These are phyloP conservation scores for Agrotis exclamationis DNA, from an alignment of 2,888 invertebrate genomes.

Conservation along the genomic window DNA sequence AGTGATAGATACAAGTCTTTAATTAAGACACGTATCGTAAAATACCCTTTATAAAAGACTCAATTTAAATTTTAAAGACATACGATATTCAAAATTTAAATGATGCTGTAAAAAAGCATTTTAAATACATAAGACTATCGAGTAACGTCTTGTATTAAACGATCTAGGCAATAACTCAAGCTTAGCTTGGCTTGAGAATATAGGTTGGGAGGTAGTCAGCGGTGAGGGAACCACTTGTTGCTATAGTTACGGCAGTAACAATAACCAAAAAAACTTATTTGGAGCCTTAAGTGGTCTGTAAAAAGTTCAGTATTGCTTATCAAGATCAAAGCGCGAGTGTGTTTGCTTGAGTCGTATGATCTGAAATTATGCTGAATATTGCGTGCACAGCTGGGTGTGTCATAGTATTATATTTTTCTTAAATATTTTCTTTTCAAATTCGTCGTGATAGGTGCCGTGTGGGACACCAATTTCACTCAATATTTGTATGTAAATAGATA, in stretches of 20 bases:
- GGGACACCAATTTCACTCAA: constrained; percentile 14
- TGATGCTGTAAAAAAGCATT: constrained; percentile 36
- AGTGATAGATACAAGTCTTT: neutral
- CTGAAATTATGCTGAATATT: constrained; percentile 69
- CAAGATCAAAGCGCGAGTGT: constrained; percentile 34
- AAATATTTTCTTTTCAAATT: constrained; percentile 39
- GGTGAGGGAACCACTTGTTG: constrained; percentile 81
- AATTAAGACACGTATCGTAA: neutral
- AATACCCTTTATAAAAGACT: neutral
- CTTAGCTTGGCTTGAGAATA: constrained; percentile 71
- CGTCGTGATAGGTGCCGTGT: constrained; percentile 13
- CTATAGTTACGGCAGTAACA: constrained; percentile 77
- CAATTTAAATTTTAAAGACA: constrained; percentile 1
- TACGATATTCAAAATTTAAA: constrained; percentile 27
- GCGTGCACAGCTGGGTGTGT: constrained; percentile 60
- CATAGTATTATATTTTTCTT: constrained; percentile 43
- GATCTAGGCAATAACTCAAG: constrained; percentile 82
- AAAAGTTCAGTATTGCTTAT: constrained; percentile 51
- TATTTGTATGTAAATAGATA: constrained; percentile 15
- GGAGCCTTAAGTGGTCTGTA: constrained; percentile 33
- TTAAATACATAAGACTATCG: constrained; percentile 58
- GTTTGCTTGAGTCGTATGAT: constrained; percentile 65
- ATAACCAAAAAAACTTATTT: constrained; percentile 56
- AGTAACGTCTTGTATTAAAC: constrained; percentile 70
- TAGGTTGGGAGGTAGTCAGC: constrained; percentile 67